phyloP scores from a whole-genome alignment of 30 jellyfish, hydroid and myxozoan genomes.

The Rhopilema esculentum region DNA sequence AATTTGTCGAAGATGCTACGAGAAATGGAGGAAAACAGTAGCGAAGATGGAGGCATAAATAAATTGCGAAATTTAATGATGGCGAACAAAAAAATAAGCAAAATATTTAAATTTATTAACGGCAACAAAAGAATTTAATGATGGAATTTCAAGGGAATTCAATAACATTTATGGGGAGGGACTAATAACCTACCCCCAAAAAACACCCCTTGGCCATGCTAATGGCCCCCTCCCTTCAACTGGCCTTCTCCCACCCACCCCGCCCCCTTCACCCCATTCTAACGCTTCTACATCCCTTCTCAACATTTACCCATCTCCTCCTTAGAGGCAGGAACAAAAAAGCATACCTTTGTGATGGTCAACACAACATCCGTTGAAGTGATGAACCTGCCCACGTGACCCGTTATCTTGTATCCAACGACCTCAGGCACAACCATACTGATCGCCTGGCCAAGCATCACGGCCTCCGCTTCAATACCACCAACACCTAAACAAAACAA shows the following conservation, averaged over 20 bases:
- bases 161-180: too few relatives aligned
- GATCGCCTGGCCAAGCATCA: conserved; percentile 93
- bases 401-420: conserved; percentile 88
- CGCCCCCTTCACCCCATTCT: not conserved
- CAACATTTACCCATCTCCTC: not conserved
- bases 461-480: conserved; percentile 98
- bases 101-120: too few relatives aligned
- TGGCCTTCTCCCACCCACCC: not conserved
- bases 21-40: too few relatives aligned
- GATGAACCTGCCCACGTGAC: conserved; percentile 50
- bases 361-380: conserved; percentile 94
- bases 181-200: too few relatives aligned
- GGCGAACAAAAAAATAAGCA: not conserved
- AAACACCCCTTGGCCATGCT: too few relatives aligned
- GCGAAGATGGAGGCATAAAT: too few relatives aligned
- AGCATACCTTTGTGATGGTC: conserved; percentile 83
- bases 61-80: not conserved
- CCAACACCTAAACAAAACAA: conserved; percentile 81
- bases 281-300: not conserved
- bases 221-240: not conserved
- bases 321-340: not conserved
- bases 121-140: too few relatives aligned
- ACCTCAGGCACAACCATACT: conserved; percentile 93
- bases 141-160: too few relatives aligned
- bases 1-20: conserved; percentile 91